Evolutionary conservation across 2,888 invertebrate species (phyloP), one percentile per base, ranked within the genome.

Genomic region (Caenorhabditis auriculariae): DNA sequence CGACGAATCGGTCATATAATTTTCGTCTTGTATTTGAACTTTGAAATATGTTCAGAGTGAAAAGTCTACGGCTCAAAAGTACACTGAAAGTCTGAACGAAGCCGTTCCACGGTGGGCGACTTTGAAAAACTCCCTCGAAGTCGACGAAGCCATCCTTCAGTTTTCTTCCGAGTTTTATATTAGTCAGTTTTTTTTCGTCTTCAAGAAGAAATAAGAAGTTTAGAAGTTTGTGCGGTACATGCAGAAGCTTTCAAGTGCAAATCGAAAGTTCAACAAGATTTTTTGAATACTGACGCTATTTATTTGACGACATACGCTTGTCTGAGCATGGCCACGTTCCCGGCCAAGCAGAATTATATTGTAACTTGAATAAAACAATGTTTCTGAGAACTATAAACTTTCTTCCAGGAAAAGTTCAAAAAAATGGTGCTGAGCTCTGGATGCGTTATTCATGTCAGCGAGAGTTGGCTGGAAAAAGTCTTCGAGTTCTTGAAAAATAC

Each of bases 401-500:
- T 27, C 27, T 28, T 32, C 26, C 38, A 60, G 60, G 45, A 32
- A 17, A 46, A 44, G 19, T 68, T 76, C 52, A 64, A 72, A 43
- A 60, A 66, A 24, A 60, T 54, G 7, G 72, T 75, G n/a, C 44
- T 72, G 23, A 51, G 54, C 9, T 54, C 65, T 57, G 94, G 93
- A 0, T 90, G 94, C 19, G 85, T 94, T 26, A 90, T 95, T 5
- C 95, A 93, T 81, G 86, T 94, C 9, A 93, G 93, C 0, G 91
- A 91, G 0, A 89, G 91, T 0, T 95, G 94, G 94, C 86, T 95
- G 2, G 88, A 91, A 32, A 93, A 94, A 80, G 85, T 95, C 6
- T 95, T 93, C 81, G 91, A 91, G 76, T 90, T 89, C 80, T 19
- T 68, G 38, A 54, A 49, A 19, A 4, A 47, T 4, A 39, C 54